These are phyloP conservation scores for Batillaria attramentaria DNA, from an alignment of 1,140 invertebrate species.

Conservation along the genomic window DNA sequence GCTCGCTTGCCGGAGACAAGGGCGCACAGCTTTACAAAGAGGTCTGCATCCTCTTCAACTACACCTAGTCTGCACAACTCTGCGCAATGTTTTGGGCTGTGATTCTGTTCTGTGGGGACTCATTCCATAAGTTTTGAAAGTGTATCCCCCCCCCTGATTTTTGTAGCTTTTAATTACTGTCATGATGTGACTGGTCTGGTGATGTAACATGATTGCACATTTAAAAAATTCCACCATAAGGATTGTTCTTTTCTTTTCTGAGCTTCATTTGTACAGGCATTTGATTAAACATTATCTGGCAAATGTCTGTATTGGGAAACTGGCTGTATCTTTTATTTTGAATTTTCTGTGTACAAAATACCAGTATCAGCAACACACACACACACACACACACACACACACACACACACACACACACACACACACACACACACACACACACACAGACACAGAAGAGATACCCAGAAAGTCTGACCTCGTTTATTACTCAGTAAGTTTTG, in stretches of 20 bases:
- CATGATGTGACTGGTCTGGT: background rate
- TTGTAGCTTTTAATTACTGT: background rate
- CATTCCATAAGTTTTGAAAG: background rate
- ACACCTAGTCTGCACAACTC: constrained; percentile 67
- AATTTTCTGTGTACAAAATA: too few relatives aligned
- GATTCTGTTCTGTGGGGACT: background rate
- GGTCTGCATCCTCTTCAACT: constrained; percentile 67
- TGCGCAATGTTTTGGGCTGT: constrained; percentile 63
- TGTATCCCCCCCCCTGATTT: background rate
- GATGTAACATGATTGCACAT: background rate
- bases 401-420: too few relatives aligned
- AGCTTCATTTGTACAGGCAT: too few relatives aligned
- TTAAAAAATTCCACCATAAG: background rate
- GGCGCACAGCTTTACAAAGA: constrained; percentile 69
- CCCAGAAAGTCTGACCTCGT: too few relatives aligned
- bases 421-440: too few relatives aligned
- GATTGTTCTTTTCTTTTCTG: background rate
- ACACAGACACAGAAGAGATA: too few relatives aligned
- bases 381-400: too few relatives aligned
- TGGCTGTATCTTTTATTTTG: too few relatives aligned
- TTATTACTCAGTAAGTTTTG: too few relatives aligned
- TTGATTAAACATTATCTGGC: too few relatives aligned
- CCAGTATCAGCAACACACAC: too few relatives aligned
- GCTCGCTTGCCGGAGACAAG: constrained; percentile 65
- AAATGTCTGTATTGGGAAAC: too few relatives aligned